Evolutionary conservation across 2,113 vertebrate species (phyloP).

Genomic region (Garra rufa): DNA sequence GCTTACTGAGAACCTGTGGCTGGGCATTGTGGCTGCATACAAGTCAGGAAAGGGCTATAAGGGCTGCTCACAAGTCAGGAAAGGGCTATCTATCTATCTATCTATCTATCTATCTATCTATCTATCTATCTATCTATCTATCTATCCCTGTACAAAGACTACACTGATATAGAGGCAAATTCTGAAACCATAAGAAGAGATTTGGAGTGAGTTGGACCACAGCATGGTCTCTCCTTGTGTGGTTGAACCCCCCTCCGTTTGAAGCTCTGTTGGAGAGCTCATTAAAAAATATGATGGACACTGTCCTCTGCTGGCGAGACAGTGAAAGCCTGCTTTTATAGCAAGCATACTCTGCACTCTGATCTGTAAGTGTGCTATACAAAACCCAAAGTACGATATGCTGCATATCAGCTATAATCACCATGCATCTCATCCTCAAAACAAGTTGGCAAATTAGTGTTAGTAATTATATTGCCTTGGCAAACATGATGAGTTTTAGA

Average conservation of each 20-base stretch:
- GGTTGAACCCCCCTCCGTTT: slow-evolving; percentile 23
- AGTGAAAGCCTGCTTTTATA: slow-evolving; percentile 14
- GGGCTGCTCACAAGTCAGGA: too few species aligned
- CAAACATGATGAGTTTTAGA: not conserved
- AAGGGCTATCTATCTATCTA: not conserved
- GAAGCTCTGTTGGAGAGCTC: slow-evolving; percentile 21
- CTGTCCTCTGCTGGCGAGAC: slow-evolving; percentile 57
- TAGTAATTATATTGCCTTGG: not conserved
- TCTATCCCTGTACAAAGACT: not conserved
- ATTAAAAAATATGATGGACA: slow-evolving; percentile 53
- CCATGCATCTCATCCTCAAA: not conserved
- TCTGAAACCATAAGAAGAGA: not conserved
- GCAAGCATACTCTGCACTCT: not conserved
- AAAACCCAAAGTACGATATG: not conserved
- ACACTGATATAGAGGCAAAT: slow-evolving; percentile 3
- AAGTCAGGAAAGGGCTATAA: too few species aligned
- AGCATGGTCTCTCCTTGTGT: slow-evolving; percentile 30
- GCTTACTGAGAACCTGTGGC: too few species aligned
- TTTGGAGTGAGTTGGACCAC: slow-evolving; percentile 15
- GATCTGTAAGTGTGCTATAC: not conserved
- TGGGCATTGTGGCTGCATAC: too few species aligned
- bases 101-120: not conserved
- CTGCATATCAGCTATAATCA: not conserved
- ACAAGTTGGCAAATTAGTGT: not conserved
- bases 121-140: not conserved